Base-by-base conservation (phyloP, 2,113 vertebrate genomes). In the Marmota flaviventris region DNA sequence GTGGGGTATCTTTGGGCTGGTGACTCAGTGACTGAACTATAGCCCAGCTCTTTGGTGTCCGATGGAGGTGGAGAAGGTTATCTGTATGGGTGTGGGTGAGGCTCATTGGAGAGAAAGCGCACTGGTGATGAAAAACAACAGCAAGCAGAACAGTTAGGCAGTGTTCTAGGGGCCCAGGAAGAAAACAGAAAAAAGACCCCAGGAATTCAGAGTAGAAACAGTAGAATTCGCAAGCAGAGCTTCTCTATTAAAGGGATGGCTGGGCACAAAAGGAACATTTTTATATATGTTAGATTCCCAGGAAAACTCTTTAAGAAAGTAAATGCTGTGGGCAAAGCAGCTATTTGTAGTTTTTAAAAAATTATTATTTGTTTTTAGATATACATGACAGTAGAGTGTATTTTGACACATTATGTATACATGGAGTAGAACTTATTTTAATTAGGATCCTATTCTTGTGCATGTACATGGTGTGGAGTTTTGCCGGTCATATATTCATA, bases 61-160 rank as follows among this genome's bases (percentile, higher is more conserved):
- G 8, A 2, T 20, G 48, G 24, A 24, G 16, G 12, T 32, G 9
- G 1, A 29, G 22, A 0, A 7, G 12, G 63, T 22, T 2, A 7
- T 25, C 81, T 37, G 2, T n/a, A 11, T 67, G 29, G n/a, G 14
- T 25, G 0, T 34, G 61, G 34, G 2, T 12, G 20, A 48, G n/a
- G 42, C 32, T 48, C 58, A 39, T 37, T 48, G 24, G 24, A 10
- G 72, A 56, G 34, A 61, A 72, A 75, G 16, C 25, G 20, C 48
- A 6, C 42, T 12, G 8, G 27, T 18, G 32, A 69, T 16, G 13
- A 32, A 34, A 67, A 32, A 69, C 13, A 13, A 20, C 13, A 2
- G 61, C 2, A 70, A 58, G 61, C 27, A 25, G 37, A 34, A 42
- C 37, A 24, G 4, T n/a, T 5, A 29, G 84, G 18, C 1, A 1